Evolutionary conservation across 2,888 invertebrate species (phyloP).

Genomic region (Antheraea assamensis): DNA sequence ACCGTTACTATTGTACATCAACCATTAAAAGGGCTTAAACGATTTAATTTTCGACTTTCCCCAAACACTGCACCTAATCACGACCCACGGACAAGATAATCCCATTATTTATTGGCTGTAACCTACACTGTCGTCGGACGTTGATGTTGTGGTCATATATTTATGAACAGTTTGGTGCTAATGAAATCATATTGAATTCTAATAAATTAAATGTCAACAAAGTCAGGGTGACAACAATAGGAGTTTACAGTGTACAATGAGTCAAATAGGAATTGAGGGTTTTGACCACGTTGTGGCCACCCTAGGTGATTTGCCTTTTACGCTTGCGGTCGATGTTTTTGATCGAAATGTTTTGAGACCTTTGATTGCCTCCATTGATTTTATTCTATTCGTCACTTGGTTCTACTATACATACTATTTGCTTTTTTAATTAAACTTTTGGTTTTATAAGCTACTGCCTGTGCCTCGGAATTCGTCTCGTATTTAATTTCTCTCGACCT

Average conservation of each 20-base stretch:
- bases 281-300: not conserved
- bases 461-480: no score
- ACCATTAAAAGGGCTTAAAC: slow-evolving; percentile 72
- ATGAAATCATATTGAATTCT: slow-evolving; percentile 77
- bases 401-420: not conserved
- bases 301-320: not conserved
- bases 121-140: slow-evolving; percentile 68
- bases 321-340: not conserved
- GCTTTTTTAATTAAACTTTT: no score
- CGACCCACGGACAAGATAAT: slow-evolving; percentile 75
- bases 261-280: not conserved
- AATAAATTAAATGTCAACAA: slow-evolving; percentile 67
- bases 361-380: not conserved
- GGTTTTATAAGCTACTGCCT: no score
- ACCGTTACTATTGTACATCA: slow-evolving; percentile 55
- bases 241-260: not conserved
- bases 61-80: slow-evolving; percentile 73
- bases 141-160: slow-evolving; percentile 62
- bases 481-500: no score
- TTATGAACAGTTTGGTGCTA: slow-evolving; percentile 72
- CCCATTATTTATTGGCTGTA: slow-evolving; percentile 77
- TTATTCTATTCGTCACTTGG: not conserved
- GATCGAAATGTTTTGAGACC: not conserved
- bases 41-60: slow-evolving; percentile 77
- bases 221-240: slow-evolving; percentile 30